Evolutionary conservation across 2,888 invertebrate genomes (phyloP).

Genomic region (Nomada ruficornis): DNA sequence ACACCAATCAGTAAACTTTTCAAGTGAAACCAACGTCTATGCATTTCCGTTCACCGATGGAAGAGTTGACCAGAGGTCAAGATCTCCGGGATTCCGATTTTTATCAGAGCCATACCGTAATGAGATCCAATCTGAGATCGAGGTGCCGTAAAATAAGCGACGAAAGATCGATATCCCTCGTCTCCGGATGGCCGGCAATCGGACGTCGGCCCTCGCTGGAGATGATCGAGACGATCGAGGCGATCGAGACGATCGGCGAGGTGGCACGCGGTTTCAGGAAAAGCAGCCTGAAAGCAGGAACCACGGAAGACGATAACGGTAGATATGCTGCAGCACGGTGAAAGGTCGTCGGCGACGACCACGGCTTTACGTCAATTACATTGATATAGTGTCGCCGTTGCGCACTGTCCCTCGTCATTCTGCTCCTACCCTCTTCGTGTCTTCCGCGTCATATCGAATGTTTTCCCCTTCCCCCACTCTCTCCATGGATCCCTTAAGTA

Average conservation of each 20-base stretch:
- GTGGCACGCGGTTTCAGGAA: conserved; percentile 66
- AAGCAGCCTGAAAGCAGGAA: conserved; percentile 60
- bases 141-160: conserved; percentile 44
- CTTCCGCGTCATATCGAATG: conserved; percentile 53
- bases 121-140: conserved; percentile 51
- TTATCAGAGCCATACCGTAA: conserved; percentile 34
- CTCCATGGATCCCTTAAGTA: conserved; percentile 46
- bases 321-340: conserved; percentile 68
- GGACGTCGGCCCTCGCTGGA: conserved; percentile 39
- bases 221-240: conserved; percentile 60
- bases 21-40: no score
- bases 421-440: conserved; percentile 37
- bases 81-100: conserved; percentile 35
- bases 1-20: no score
- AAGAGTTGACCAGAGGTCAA: conserved; percentile 1
- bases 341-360: conserved; percentile 71
- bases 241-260: conserved; percentile 49
- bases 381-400: conserved; percentile 73
- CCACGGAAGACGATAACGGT: conserved; percentile 74
- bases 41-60: not conserved
- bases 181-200: conserved; percentile 18
- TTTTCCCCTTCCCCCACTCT: conserved; percentile 25
- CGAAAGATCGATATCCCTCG: conserved; percentile 62
- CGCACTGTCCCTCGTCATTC: conserved; percentile 43
- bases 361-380: conserved; percentile 75